Conservation (phyloP, 2,888 invertebrate genomes). For the Platycheirus albimanus region DNA sequence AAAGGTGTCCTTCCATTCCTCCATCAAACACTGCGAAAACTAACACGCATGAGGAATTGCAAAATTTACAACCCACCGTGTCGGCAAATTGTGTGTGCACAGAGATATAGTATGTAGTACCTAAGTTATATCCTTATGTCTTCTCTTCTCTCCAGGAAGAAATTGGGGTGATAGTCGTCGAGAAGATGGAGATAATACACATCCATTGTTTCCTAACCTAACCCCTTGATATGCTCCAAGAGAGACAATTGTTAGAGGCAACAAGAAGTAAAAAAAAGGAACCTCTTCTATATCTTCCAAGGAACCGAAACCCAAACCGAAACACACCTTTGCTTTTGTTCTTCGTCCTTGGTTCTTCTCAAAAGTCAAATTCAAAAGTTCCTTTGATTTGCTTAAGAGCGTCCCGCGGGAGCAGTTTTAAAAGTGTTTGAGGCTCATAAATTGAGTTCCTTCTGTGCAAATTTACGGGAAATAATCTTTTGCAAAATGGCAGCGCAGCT, state of each 20-base stretch:
- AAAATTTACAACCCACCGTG: conserved; percentile 68
- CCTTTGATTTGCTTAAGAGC: conserved; percentile 72
- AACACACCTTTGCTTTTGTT: neutral
- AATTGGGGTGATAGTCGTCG: no score
- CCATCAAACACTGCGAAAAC: conserved; percentile 54
- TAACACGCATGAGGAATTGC: conserved; percentile 73
- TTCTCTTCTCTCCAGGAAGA: neutral
- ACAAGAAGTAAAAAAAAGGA: neutral
- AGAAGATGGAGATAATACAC: neutral
- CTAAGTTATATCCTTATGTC: neutral
- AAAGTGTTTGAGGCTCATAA: conserved; percentile 70
- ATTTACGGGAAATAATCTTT: conserved; percentile 68
- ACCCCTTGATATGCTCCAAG: conserved; percentile 54
- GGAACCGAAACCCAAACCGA: neutral
- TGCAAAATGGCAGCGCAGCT: conserved; percentile 60
- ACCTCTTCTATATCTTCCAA: conserved; percentile 5
- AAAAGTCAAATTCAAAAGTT: conserved; percentile 59
- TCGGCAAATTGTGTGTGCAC: conserved; percentile 18
- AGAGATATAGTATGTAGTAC: conserved; percentile 24
- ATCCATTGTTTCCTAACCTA: conserved; percentile 17
- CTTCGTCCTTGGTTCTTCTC: conserved; percentile 36
- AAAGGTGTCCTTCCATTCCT: neutral
- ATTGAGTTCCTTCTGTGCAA: conserved; percentile 59
- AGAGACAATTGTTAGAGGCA: neutral
- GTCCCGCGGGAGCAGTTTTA: conserved; percentile 72